Evolutionary conservation across 2,888 invertebrate genomes (phyloP), one percentile per base, ranked within the genome.

Genomic region (Pristionchus entomophagus): DNA sequence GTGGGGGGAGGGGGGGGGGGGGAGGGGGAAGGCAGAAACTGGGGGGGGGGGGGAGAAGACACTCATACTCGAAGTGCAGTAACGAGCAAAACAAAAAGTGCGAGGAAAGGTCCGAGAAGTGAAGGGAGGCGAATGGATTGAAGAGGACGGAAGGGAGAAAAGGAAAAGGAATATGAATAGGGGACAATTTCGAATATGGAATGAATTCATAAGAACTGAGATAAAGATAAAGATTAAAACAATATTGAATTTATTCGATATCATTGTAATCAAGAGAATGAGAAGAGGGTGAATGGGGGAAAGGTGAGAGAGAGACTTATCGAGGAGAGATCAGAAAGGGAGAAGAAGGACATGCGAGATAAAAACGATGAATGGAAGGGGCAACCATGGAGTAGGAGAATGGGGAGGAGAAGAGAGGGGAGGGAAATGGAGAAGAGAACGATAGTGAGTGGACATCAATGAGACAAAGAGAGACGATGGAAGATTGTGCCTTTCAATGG

Each of bases 401-500:
- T 49, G 86, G 69, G 82, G 19, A 38, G 78, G 80, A 86, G 84
- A 65, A 81, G 77, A 73, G 51, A 81, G 65, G 83, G 86, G 51
- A 87, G 77, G 81, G 29, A 53, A 82, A 65, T 32, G 22, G 17
- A n/a, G 56, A 22, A 14, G 56, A n/a, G 56, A 22, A 10, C n/a
- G 56, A 56, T 56, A n/a, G 32, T 12, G 32, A 62, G 32, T 62
- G 35, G 22, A 65, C 32, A 35, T 32, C 14, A 26, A 2, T 3
- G 65, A 65, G 59, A 59, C 59, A 59, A 59, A 59, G 12, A 26
- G 51, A 51, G 51, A 51, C 51, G 51, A 51, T 17, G 51, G 51
- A 22, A 51, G 17, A 17, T 62, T n/a, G 32, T 62, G 26, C 17
- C 62, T 86, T 87, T 87, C 84, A 86, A 88, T 87, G 86, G 88